Evolutionary conservation across 1,140 invertebrate genomes (phyloP), one percentile per base, ranked within the genome.

Genomic region (Bradysia coprophila): DNA sequence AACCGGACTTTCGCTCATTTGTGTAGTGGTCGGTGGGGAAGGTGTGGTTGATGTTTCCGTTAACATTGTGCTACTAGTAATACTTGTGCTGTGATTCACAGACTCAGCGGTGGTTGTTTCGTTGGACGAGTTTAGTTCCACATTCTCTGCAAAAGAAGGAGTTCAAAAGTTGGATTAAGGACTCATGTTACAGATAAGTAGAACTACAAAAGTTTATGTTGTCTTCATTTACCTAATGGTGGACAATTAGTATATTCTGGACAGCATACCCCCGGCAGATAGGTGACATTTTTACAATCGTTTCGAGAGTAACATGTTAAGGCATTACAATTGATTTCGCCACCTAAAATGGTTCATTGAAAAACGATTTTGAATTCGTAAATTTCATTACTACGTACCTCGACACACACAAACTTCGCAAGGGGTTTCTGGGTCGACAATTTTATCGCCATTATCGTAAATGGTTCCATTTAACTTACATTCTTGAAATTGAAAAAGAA

Each of bases 231-330:
- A 73, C 69, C 74, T 62, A 71, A 66, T 28, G 71, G 68, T 31
- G 78, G 76, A 58, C 81, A 83, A 59, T 83, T 76, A 50, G 82
- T 77, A 54, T 82, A 84, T 50, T 78, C 74, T 2, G 79, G 81
- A 52, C 81, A 84, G 56, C 81, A 84, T 47, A 75, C 67, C 8
- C 78, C 78, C 2, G 71, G 64, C 23, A 80, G 69, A 44, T 72
- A 70, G 43, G 67, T 68, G 44, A 72, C 57, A n/a, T n/a, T 78
- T 50, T 72, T 67, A 57, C 81, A 84, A 56, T 84, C 80, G 46
- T 73, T 72, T 31, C 80, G 63, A 45, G 71, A 69, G 60, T 75
- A 81, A 58, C 81, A 84, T 31, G 76, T 75, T 39, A 82, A 75
- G 36, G 75, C 66, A 32, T 74, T 72, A 58, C 81, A 84, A 46